Percentiles rank a stretch among this genome's conserved stretches.
phyloP scores from a whole-genome alignment of 1,140 invertebrate species.

The Ctenoplectra terminalis region DNA sequence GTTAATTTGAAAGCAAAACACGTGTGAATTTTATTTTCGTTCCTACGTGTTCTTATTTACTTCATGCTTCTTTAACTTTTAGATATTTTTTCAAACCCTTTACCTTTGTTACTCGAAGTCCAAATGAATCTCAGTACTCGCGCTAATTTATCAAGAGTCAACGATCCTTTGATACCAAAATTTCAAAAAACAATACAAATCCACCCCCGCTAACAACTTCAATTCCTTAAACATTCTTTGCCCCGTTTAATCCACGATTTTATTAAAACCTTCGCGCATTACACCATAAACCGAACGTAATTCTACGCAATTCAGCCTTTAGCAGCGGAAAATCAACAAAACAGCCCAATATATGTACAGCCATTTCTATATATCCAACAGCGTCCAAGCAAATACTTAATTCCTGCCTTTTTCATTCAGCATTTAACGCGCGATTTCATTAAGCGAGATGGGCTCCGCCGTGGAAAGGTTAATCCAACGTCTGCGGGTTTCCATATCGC shows the following conservation, averaged over 20 bases:
- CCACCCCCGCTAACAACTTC: neutral
- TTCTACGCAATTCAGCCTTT: neutral
- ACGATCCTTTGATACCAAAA: neutral
- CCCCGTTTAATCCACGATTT: neutral
- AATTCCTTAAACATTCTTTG: neutral
- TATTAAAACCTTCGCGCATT: neutral
- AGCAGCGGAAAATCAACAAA: neutral
- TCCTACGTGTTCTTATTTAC: no score
- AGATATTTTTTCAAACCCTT: neutral
- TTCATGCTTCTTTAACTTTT: neutral
- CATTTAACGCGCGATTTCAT: conserved; percentile 44
- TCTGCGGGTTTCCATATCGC: conserved; percentile 17
- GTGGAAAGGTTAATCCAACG: conserved; percentile 41
- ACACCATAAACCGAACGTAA: neutral
- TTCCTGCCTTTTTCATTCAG: conserved; percentile 8
- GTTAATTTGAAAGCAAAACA: no score
- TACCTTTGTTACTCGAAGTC: neutral
- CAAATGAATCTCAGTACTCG: no score
- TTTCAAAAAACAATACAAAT: neutral
- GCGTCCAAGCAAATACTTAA: conserved; percentile 14
- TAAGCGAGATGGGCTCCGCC: conserved; percentile 20
- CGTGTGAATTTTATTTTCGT: no score
- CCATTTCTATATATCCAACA: neutral
- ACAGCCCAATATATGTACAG: no score
- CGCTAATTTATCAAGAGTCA: neutral